Evolutionary conservation across 2,797 vertebrate genomes (phyloP), one percentile per base, ranked within the genome.

Genomic region (Amblyopsis hoosieri): DNA sequence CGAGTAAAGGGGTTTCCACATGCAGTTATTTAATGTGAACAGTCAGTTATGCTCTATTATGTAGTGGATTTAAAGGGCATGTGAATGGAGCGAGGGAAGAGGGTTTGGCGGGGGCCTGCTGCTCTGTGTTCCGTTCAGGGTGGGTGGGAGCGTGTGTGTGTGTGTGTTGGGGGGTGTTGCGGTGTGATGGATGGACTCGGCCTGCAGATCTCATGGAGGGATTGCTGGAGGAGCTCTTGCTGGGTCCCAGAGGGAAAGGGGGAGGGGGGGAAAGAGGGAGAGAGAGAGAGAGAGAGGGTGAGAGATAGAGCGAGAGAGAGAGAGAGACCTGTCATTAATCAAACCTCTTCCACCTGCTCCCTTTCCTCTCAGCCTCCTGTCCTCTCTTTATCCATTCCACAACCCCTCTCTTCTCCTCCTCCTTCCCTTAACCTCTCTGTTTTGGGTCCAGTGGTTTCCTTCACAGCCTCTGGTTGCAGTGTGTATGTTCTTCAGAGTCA

Each of bases 161-260:
- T 37, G 33, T 37, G 33, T 37, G 33, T 37, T 7, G 63, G 60
- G 29, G 69, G 23, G 71, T 63, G 69, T 23, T 33, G 56, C 54
- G 56, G 46, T 67, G 74, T 92, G 91, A 92, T 93, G 90, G 89
- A 93, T 93, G 89, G 85, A 75, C 54, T 84, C 78, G 61, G 84
- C 82, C 85, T 81, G 87, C 75, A 87, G 87, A 88, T 82, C 83
- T 91, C 79, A 71, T n/a, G 67, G 79, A 87, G 85, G 78, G 85
- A 79, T 88, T 80, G 73, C 80, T 74, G 64, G 80, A 71, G 85
- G 86, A 79, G 77, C 71, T 81, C 78, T 23, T 71, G 71, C 61
- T 70, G 67, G 76, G 79, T 87, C 81, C 83, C 85, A n/a, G 15
- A 78, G 87, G 81, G 80, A 83, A 17, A 8, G 29, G 6, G 31